Evolutionary conservation across 2,113 vertebrate genomes (phyloP).

Genomic region (Sclerurus mexicanus): DNA sequence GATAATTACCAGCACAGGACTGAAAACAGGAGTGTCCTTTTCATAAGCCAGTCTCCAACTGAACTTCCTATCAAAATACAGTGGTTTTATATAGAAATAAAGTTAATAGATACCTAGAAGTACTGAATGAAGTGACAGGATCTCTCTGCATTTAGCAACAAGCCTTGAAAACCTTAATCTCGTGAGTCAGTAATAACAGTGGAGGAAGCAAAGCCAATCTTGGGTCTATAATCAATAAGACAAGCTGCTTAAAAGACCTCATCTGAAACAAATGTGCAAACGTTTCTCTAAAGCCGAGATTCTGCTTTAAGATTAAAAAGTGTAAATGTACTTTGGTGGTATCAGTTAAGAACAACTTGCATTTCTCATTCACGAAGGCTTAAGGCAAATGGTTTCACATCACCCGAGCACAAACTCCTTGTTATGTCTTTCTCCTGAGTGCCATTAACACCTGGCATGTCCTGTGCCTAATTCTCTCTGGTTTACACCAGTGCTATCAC

Average conservation of each 20-base stretch:
- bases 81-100: neutral
- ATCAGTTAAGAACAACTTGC: neutral
- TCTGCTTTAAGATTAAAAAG: conserved; percentile 8
- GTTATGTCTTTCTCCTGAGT: neutral
- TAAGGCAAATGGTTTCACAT: neutral
- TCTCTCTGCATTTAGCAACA: conserved; percentile 11
- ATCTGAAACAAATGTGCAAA: conserved; percentile 1
- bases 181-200: conserved; percentile 44
- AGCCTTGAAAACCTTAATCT: conserved; percentile 46
- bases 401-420: neutral
- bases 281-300: neutral
- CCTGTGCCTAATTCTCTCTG: neutral
- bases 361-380: neutral
- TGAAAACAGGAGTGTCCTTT: neutral
- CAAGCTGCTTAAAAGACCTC: neutral
- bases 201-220: neutral
- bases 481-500: neutral
- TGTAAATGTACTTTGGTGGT: neutral
- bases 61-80: neutral
- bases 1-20: neutral
- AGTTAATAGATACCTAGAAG: conserved; percentile 11
- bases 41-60: neutral
- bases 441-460: neutral
- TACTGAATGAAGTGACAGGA: neutral
- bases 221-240: conserved; percentile 11